Percentiles rank a stretch among this genome's conserved stretches.
Evolutionary conservation across 1,140 invertebrate genomes (phyloP).

Genomic region (Linepithema humile): DNA sequence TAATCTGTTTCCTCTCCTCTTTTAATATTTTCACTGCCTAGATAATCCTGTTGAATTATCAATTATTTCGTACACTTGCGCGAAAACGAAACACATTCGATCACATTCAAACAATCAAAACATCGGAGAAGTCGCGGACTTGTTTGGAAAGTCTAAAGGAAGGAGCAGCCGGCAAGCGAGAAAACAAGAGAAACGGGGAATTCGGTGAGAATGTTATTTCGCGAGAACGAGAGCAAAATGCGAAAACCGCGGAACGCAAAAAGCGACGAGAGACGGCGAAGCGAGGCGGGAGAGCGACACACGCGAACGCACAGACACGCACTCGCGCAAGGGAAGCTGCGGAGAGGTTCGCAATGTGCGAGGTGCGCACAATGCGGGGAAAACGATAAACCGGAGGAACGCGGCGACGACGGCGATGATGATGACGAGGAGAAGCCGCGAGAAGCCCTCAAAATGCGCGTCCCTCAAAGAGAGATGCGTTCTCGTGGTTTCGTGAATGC

Average conservation of each 20-base stretch:
- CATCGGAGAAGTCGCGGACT: background rate
- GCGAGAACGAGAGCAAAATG: background rate
- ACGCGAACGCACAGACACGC: background rate
- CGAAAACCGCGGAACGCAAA: background rate
- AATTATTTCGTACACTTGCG: too few species aligned
- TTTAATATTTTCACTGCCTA: background rate
- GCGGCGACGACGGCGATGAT: background rate
- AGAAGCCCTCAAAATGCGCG: conserved; percentile 15
- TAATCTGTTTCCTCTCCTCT: background rate
- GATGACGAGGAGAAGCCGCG: background rate
- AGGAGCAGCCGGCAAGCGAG: too few species aligned
- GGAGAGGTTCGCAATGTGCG: background rate
- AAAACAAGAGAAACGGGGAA: background rate
- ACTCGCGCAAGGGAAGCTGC: background rate
- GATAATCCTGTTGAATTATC: too few species aligned
- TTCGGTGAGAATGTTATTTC: background rate
- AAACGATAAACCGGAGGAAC: background rate
- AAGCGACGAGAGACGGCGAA: background rate
- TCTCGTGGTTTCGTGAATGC: conserved; percentile 76
- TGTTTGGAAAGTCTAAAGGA: too few species aligned
- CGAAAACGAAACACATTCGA: too few species aligned
- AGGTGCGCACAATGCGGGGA: background rate
- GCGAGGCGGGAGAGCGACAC: background rate
- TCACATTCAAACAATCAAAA: background rate
- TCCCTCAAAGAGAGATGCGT: conserved; percentile 60